phyloP scores from a whole-genome alignment of 2,888 invertebrate genomes.

The Andrena marginata region DNA sequence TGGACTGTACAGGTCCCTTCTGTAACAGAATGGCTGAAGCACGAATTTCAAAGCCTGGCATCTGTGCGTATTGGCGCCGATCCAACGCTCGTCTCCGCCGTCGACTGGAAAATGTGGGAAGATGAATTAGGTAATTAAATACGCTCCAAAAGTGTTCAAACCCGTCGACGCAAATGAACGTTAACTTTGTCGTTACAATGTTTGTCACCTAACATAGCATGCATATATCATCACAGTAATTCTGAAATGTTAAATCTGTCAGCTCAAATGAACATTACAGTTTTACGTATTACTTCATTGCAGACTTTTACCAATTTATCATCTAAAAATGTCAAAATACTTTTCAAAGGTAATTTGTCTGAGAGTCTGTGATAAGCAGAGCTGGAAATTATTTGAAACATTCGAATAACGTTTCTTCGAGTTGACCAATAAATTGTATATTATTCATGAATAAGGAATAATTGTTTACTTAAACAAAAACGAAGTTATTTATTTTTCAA shows the following conservation, averaged over 20 bases:
- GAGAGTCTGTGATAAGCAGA: too few species aligned
- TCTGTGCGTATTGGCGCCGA: conserved; percentile 90
- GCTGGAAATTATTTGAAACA: too few species aligned
- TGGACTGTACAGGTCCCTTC: conserved; percentile 83
- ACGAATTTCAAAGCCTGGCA: conserved; percentile 80
- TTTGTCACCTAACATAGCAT: background rate
- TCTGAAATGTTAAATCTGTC: background rate
- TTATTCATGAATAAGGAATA: too few species aligned
- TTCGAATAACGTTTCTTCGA: too few species aligned
- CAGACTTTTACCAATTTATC: background rate
- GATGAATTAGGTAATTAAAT: conserved; percentile 85
- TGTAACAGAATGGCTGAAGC: conserved; percentile 89
- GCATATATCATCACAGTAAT: background rate
- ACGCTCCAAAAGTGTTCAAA: background rate
- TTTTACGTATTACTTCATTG: background rate
- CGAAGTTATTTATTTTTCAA: too few species aligned
- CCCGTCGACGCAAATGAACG: background rate
- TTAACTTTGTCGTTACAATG: background rate
- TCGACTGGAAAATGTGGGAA: conserved; percentile 89
- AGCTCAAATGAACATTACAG: background rate
- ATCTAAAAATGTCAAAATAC: background rate
- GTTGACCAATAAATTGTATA: too few species aligned
- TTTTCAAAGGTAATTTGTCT: background rate
- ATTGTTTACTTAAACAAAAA: too few species aligned
- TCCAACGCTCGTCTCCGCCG: conserved; percentile 90